Percentiles rank a stretch among this genome's conserved stretches.
These are phyloP conservation scores for Chelonoidis abingdonii DNA, from an alignment of 2,113 vertebrate genomes.

Conservation along the genomic window DNA sequence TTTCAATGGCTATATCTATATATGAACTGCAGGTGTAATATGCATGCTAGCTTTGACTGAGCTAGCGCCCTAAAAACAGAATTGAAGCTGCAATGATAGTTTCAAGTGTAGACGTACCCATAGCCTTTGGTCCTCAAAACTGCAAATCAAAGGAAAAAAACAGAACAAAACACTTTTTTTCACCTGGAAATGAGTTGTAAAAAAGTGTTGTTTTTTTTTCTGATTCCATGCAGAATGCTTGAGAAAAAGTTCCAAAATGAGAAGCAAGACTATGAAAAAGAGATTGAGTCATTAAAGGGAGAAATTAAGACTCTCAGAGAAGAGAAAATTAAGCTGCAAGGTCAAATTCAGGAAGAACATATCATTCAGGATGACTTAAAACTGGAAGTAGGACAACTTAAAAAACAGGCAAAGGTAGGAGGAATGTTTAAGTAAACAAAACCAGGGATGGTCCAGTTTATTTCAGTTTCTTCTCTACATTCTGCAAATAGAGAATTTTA, in stretches of 20 bases:
- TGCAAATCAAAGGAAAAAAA: neutral
- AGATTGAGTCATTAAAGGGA: conserved; percentile 82
- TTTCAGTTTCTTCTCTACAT: neutral
- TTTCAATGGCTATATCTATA: neutral
- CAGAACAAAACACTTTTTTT: neutral
- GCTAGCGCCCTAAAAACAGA: neutral
- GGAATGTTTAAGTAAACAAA: neutral
- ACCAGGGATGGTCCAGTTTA: rapidly evolving
- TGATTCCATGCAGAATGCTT: conserved; percentile 81
- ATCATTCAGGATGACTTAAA: conserved; percentile 80
- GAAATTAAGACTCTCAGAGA: conserved; percentile 85
- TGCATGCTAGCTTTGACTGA: neutral
- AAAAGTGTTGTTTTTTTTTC: neutral
- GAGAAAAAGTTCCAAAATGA: conserved; percentile 90
- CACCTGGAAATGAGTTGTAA: rapidly evolving
- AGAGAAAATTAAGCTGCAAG: conserved; percentile 80
- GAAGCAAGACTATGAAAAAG: conserved; percentile 85
- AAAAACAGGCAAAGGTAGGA: conserved; percentile 86
- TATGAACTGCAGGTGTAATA: neutral
- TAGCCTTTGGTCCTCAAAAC: neutral
- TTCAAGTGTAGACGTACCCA: neutral
- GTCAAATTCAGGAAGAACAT: conserved; percentile 81
- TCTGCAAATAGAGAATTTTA: neutral
- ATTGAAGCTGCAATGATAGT: neutral
- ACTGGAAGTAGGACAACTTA: conserved; percentile 86